A percentile compares a stretch with the other conserved stretches of the same genome.
These are phyloP conservation scores for Allolobophora icterica DNA, from an alignment of 2,888 invertebrate genomes.

Conservation along the genomic window DNA sequence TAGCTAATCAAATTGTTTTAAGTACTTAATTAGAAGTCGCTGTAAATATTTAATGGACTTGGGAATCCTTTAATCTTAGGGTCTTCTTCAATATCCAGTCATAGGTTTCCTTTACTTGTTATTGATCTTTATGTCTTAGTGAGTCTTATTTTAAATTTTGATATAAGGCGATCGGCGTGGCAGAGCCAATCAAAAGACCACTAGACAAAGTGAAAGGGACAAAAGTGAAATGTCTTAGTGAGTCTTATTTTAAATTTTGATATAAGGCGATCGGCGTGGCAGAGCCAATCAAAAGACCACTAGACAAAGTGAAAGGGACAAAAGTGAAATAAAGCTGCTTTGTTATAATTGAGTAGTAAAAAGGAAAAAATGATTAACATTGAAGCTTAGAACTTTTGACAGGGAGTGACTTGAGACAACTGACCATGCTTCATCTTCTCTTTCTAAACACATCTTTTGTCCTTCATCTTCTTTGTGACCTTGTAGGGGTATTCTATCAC, in stretches of 20 bases:
- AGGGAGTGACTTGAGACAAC: neutral
- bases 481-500: too few species aligned
- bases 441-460: too few species aligned
- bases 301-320: neutral
- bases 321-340: neutral
- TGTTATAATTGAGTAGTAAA: neutral
- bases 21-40: slow-evolving; percentile 6
- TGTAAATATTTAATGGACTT: neutral
- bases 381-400: neutral
- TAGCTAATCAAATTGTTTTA: neutral
- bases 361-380: neutral
- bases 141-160: neutral
- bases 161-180: neutral
- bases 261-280: neutral
- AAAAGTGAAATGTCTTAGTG: neutral
- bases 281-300: neutral
- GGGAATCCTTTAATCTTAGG: neutral
- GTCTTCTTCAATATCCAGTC: neutral
- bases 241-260: neutral
- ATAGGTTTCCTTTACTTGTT: neutral
- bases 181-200: neutral
- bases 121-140: neutral
- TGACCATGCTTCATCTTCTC: neutral
- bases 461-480: too few species aligned
- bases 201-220: neutral